Percentiles rank a stretch among this genome's conserved stretches.
phyloP scores from a whole-genome alignment of 2,113 vertebrate genomes.

The Gasterosteus aculeatus region DNA sequence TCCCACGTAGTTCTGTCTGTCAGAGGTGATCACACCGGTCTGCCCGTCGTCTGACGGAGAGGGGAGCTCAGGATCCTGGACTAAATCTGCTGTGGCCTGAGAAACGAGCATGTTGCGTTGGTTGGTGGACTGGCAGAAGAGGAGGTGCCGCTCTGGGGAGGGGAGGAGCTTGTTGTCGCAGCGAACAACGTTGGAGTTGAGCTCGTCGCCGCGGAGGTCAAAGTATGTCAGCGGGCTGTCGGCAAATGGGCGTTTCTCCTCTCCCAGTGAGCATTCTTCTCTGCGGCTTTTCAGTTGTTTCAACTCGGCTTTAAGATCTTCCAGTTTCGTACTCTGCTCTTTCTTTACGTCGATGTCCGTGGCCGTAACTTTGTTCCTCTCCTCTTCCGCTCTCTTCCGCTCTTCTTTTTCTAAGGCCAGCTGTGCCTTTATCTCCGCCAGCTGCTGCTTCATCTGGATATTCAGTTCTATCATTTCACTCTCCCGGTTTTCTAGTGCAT shows the following conservation, averaged over 20 bases:
- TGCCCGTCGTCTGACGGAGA: neutral
- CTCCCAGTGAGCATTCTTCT: slow-evolving; percentile 22
- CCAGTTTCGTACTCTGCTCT: slow-evolving; percentile 62
- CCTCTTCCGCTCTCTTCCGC: slow-evolving; percentile 56
- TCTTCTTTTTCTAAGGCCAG: slow-evolving; percentile 75
- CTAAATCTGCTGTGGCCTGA: slow-evolving; percentile 47
- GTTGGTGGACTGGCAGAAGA: slow-evolving; percentile 72
- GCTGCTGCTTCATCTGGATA: slow-evolving; percentile 72
- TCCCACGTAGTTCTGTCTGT: slow-evolving; percentile 1
- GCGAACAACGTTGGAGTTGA: slow-evolving; percentile 59
- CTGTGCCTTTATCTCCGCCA: slow-evolving; percentile 67
- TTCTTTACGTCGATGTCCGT: slow-evolving; percentile 39
- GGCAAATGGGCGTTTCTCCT: slow-evolving; percentile 44
- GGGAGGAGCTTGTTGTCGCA: slow-evolving; percentile 50
- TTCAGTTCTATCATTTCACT: slow-evolving; percentile 73
- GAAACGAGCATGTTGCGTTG: slow-evolving; percentile 66
- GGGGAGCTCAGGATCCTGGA: slow-evolving; percentile 30
- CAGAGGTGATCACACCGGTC: neutral
- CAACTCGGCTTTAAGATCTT: slow-evolving; percentile 73
- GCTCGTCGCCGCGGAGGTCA: slow-evolving; percentile 62
- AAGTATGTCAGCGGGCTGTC: slow-evolving; percentile 71
- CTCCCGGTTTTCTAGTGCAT: slow-evolving; percentile 55
- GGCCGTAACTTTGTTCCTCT: slow-evolving; percentile 37
- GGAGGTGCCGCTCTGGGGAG: slow-evolving; percentile 59
- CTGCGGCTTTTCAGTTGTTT: slow-evolving; percentile 59